Conservation (phyloP, 2,888 invertebrate genomes). For the Geophilus truncorum region DNA sequence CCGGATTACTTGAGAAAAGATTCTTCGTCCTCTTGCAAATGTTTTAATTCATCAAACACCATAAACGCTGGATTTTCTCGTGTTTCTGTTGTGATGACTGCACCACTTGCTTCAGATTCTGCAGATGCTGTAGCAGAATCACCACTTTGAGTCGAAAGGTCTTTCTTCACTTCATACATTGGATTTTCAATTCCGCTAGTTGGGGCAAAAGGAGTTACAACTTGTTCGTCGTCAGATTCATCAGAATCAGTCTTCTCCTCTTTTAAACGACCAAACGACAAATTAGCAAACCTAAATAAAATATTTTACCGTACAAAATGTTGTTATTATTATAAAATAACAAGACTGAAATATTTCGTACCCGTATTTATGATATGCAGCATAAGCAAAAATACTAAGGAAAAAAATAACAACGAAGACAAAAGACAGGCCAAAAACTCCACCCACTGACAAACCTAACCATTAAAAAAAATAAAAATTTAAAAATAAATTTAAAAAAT, state of each 20-base stretch:
- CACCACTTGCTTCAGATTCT: background rate
- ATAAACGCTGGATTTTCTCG: background rate
- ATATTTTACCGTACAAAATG: too few relatives aligned
- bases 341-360: background rate
- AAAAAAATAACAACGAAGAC: background rate
- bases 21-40: too few relatives aligned
- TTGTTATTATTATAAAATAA: too few relatives aligned
- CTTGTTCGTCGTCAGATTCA: background rate
- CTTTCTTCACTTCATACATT: background rate
- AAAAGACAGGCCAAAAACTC: background rate
- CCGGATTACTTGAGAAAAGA: too few relatives aligned
- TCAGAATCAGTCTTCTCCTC: background rate
- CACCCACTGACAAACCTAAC: conserved; percentile 6
- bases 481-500: background rate
- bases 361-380: background rate
- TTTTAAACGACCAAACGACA: background rate
- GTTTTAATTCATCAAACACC: background rate
- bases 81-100: background rate
- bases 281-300: background rate
- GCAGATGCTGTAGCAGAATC: background rate
- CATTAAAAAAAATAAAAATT: background rate
- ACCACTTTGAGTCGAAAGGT: background rate
- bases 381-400: background rate
- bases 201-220: background rate
- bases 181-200: background rate